Evolutionary conservation across 2,797 vertebrate genomes (phyloP), one percentile per base, ranked within the genome.

Genomic region (Menidia menidia): DNA sequence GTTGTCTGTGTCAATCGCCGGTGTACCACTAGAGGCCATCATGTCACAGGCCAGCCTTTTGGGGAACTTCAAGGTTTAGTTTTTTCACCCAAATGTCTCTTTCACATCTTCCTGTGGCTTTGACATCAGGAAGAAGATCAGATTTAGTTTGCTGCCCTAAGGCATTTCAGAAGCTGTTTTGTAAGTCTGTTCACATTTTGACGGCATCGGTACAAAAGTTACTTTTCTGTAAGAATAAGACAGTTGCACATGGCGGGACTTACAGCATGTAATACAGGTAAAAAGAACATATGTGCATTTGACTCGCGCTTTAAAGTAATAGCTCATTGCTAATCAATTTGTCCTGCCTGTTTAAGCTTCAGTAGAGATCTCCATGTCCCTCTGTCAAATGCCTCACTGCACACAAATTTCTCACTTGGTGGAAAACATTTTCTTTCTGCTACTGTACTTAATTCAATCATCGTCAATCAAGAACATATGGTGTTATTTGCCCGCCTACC

Each of bases 21-120:
- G 80, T 31, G 85, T 87, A 94, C 96, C 94, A 93, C 95, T 94
- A 94, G 95, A 94, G 96, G 95, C 95, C 95, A 95, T 94, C 87
- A 82, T 93, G 90, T 92, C 83, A 94, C 91, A 88, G 83, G 80
- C 59, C 77, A 90, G 78, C 75, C 19, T 83, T 86, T 81, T 84
- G 63, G 73, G 74, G 71, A 85, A 84, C 67, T 80, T 86, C 35
- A 67, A 69, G 70, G 51, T 71, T 77, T 58, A 12, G 11, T 45
- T 73, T 72, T 80, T 75, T 59, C 53, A 57, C 18, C 33, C 42
- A 80, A 71, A 75, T 41, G 47, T 73, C 25, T 68, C 60, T 78
- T 72, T 77, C 60, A 70, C 42, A 66, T 87, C 51, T 64, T 64
- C 64, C 58, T 77, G 58, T 60, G 54, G 63, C 71, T 65, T 64